Conservation (phyloP, 2,797 vertebrate species). For the Cynodonichthys magdalenae region DNA sequence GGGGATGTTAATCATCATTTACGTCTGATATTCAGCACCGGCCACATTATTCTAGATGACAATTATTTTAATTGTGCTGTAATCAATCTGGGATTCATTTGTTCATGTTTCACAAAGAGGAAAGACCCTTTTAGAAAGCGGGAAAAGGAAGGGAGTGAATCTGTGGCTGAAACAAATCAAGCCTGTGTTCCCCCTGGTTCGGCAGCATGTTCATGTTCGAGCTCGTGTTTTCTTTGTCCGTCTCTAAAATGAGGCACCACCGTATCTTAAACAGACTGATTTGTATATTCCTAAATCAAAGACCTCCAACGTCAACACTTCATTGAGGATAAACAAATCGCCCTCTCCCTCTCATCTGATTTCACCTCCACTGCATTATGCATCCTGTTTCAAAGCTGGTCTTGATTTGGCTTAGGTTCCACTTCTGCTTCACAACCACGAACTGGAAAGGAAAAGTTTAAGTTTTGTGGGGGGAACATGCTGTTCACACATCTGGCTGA, state of each 20-base stretch:
- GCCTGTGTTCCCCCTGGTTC: slow-evolving; percentile 39
- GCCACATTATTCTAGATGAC: slow-evolving; percentile 60
- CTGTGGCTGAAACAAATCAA: slow-evolving; percentile 51
- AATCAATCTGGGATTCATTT: slow-evolving; percentile 54
- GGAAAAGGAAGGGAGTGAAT: slow-evolving; percentile 39
- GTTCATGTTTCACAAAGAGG: slow-evolving; percentile 13
- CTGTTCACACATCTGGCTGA: slow-evolving; percentile 75
- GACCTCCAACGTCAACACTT: slow-evolving; percentile 78
- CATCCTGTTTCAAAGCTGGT: slow-evolving; percentile 73
- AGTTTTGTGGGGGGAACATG: slow-evolving; percentile 63
- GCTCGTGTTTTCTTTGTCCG: slow-evolving; percentile 53
- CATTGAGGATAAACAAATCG: slow-evolving; percentile 71
- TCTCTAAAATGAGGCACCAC: slow-evolving; percentile 60
- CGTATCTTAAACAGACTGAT: slow-evolving; percentile 74
- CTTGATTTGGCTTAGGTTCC: slow-evolving; percentile 75
- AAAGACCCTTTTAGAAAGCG: slow-evolving; percentile 39
- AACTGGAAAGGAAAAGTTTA: slow-evolving; percentile 63
- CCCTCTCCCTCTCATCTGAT: slow-evolving; percentile 64
- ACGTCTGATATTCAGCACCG: slow-evolving; percentile 59
- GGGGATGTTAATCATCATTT: slow-evolving; percentile 55
- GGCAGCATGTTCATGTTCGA: slow-evolving; percentile 47
- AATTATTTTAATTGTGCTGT: slow-evolving; percentile 61
- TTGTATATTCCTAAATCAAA: slow-evolving; percentile 80
- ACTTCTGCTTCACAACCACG: slow-evolving; percentile 48
- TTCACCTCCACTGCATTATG: slow-evolving; percentile 63